Base-by-base conservation (phyloP, 1,140 invertebrate genomes). In the Gonatopus flavifemur region DNA sequence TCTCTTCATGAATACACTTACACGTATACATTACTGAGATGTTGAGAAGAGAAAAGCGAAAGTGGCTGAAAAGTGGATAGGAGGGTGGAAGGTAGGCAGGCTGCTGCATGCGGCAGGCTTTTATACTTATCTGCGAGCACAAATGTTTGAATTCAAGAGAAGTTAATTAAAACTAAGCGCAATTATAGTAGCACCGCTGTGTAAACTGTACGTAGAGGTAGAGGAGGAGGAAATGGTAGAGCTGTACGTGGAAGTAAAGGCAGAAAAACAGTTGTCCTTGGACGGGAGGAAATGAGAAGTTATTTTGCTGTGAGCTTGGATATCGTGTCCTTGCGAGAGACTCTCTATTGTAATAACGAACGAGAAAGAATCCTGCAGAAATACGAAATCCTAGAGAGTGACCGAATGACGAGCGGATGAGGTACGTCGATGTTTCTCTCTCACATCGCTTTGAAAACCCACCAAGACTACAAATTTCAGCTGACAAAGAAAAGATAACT, bases 161-260 rank as follows among this genome's bases (percentile, higher is more conserved):
- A 64, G 65, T 67, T 67, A 67, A 67, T 67, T 67, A 67, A 67
- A 66, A 66, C 63, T 62, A 55, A 57, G 63, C 55, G 61, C 57
- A 67, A 67, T 66, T 66, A 64, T 59, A 57, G 55, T 49, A 33
- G 42, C 46, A 28, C 32, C 32, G 52, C 42, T 59, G 52, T 54
- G 57, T 63, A 63, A 62, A 56, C 59, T 42, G 35, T n/a, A 42
- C 47, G 39, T 28, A 12, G 25, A 37, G 38, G 30, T 28, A 18
- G 32, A 44, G 37, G 21, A 43, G 21, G 25, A 40, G 38, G 36
- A 54, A 33, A 28, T 33, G 16, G 28, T 12, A 6, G 19, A 15
- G 19, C 35, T 16, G 35, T 36, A 10, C 13, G 35, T n/a, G 20
- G 21, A 22, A 12, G 21, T 18, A 24, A 9, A 21, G 12, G 6